A percentile compares a stretch with the other conserved stretches of the same genome.
Evolutionary conservation across 2,113 vertebrate species (phyloP).

Genomic region (Bufo gargarizans): DNA sequence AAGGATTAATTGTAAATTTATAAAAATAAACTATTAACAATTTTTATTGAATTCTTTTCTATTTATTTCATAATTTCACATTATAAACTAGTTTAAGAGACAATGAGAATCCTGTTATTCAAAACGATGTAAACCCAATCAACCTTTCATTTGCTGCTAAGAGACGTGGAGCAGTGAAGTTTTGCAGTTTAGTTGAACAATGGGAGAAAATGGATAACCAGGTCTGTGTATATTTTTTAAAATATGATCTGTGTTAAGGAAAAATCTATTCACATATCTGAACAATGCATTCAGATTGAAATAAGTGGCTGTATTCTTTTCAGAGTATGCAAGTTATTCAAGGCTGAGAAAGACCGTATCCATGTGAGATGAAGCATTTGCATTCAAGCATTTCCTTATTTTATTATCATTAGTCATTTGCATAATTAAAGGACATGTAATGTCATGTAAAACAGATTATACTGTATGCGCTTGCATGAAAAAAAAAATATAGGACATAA

Average conservation of each 20-base stretch:
- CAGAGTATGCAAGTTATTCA: background rate
- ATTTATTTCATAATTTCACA: background rate
- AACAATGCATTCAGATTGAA: conserved; percentile 33
- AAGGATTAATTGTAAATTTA: too few species aligned
- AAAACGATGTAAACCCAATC: conserved; percentile 20
- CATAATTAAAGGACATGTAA: conserved; percentile 2
- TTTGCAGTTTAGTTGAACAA: conserved; percentile 31
- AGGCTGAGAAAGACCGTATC: background rate
- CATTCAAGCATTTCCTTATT: conserved; percentile 2
- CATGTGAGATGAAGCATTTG: background rate
- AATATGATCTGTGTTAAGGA: background rate
- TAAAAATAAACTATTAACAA: too few species aligned
- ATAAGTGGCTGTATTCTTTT: background rate
- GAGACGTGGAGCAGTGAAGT: conserved; percentile 14
- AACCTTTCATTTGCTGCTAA: conserved; percentile 39
- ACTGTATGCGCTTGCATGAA: conserved; percentile 5
- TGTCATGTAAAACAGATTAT: conserved; percentile 4
- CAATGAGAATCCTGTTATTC: conserved; percentile 20
- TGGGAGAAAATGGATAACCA: background rate
- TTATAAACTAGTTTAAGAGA: conserved; percentile 30
- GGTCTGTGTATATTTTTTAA: background rate
- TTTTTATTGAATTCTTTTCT: too few species aligned
- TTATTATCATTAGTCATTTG: background rate
- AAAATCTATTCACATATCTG: conserved; percentile 9
- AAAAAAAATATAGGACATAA: background rate